Evolutionary conservation across 2,113 vertebrate species (phyloP).

Genomic region (Phodopus roborovskii): DNA sequence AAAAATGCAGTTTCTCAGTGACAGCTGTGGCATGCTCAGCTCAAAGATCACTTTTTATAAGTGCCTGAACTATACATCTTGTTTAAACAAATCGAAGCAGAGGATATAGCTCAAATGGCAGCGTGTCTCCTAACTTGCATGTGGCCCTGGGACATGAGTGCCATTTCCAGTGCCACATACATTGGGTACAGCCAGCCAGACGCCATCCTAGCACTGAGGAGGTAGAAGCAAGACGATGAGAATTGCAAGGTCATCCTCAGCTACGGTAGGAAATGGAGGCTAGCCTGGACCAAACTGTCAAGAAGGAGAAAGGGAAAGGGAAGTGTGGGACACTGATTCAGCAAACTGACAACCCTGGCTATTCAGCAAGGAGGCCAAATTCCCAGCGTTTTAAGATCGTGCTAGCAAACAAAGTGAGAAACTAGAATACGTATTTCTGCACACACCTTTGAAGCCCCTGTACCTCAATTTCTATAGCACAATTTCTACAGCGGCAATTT

Average conservation of each 20-base stretch:
- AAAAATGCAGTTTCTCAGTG: not conserved
- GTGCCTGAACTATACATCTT: not conserved
- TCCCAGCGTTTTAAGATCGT: not conserved
- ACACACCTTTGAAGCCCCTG: not conserved
- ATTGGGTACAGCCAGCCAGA: not conserved
- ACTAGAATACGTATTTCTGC: not conserved
- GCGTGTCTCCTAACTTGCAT: too few relatives aligned
- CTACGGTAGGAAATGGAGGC: not conserved
- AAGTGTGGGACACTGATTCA: not conserved
- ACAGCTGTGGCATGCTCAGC: not conserved
- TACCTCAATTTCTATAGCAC: not conserved
- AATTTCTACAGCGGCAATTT: too few relatives aligned
- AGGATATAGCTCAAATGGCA: too few relatives aligned
- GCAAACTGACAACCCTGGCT: not conserved
- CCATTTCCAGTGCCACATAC: not conserved
- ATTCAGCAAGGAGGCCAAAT: not conserved
- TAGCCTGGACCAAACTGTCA: not conserved
- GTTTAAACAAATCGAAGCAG: not conserved
- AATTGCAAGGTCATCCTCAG: not conserved
- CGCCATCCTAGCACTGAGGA: not conserved
- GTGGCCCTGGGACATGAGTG: not conserved
- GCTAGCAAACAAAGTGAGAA: not conserved
- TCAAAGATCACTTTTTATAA: conserved; percentile 30
- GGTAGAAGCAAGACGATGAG: not conserved
- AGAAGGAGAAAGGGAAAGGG: not conserved